These are phyloP conservation scores for Cossypha caffra DNA, from an alignment of 2,797 vertebrate species.

Conservation along the genomic window DNA sequence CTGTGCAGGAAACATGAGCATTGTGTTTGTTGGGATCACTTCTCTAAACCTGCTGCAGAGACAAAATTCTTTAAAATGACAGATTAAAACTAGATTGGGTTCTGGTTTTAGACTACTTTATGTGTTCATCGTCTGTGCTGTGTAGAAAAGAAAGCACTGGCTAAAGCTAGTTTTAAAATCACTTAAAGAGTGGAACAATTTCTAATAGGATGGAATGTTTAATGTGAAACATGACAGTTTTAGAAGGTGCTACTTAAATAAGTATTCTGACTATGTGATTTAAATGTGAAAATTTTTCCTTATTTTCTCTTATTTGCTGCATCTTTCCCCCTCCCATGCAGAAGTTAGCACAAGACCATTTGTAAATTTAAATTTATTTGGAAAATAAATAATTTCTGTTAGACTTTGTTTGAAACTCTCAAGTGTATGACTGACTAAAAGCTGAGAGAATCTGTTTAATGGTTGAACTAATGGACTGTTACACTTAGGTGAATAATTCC, in stretches of 20 bases:
- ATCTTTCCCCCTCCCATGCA: fast-evolving
- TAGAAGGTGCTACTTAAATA: background rate
- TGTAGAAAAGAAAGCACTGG: background rate
- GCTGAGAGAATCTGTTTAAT: background rate
- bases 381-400: background rate
- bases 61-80: background rate
- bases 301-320: background rate
- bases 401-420: background rate
- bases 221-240: background rate
- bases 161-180: background rate
- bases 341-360: background rate
- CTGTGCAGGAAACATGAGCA: background rate
- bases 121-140: background rate
- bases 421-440: background rate
- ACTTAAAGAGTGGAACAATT: background rate
- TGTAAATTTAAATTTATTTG: background rate
- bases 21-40: background rate
- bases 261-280: background rate
- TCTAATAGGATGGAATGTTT: background rate
- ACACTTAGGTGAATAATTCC: slow-evolving; percentile 75
- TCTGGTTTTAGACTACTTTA: background rate
- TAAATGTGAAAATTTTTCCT: background rate
- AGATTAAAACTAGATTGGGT: background rate
- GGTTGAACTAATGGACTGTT: background rate
- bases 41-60: background rate